phyloP scores from a whole-genome alignment of 2,888 invertebrate species.

The Caenorhabditis afra region DNA sequence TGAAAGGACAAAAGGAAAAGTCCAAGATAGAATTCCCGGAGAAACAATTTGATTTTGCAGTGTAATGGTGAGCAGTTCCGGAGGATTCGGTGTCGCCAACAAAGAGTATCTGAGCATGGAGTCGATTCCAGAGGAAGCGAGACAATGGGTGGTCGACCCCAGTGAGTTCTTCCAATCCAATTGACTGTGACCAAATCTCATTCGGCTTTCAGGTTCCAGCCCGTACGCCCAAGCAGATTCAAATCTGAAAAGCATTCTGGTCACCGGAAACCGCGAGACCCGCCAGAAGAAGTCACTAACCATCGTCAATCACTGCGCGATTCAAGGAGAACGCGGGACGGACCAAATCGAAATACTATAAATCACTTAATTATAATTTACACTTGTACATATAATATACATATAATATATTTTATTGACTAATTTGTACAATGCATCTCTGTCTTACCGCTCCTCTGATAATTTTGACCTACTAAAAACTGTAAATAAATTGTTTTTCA shows the following conservation, averaged over 20 bases:
- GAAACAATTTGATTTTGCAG: constrained; percentile 26
- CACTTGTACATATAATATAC: constrained; percentile 6
- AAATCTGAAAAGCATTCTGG: constrained; percentile 46
- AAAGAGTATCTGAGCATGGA: constrained; percentile 59
- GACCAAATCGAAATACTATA: constrained; percentile 19
- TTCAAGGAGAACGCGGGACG: constrained; percentile 7
- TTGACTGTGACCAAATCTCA: neutral
- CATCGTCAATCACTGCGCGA: constrained; percentile 58
- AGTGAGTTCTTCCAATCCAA: neutral
- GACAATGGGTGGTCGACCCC: constrained; percentile 23
- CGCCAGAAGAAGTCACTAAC: constrained; percentile 58
- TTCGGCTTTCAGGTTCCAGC: constrained; percentile 14
- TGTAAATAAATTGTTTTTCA: too few species aligned
- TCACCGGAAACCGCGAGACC: constrained; percentile 35
- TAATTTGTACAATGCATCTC: neutral
- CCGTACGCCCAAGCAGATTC: constrained; percentile 35
- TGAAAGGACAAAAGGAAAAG: too few species aligned
- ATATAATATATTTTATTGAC: neutral
- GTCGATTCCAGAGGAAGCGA: constrained; percentile 42
- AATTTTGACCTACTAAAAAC: too few species aligned
- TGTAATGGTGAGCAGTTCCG: constrained; percentile 38
- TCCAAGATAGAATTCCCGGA: neutral
- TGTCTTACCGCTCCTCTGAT: too few species aligned
- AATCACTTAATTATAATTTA: neutral
- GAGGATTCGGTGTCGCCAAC: constrained; percentile 45